phyloP scores from a whole-genome alignment of 92 coral and sea anemone species.

The Meandrina meandrites region DNA sequence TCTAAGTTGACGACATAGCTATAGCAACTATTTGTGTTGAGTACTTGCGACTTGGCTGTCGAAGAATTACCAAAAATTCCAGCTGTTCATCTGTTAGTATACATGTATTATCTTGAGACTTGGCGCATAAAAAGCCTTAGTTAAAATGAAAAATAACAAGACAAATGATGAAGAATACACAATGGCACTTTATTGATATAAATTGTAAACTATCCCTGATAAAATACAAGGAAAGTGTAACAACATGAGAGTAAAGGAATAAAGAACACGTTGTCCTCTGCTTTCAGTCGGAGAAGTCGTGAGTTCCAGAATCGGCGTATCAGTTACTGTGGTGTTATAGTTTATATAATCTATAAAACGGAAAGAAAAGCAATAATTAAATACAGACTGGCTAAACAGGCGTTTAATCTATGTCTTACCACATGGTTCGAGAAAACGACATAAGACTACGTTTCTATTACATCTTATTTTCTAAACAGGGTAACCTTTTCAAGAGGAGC shows the following conservation, averaged over 20 bases:
- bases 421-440: too few species aligned
- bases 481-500: too few species aligned
- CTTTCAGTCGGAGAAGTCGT: not conserved
- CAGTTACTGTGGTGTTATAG: not conserved
- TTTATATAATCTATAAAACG: slow-evolving; percentile 14
- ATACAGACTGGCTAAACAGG: too few species aligned
- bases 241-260: not conserved
- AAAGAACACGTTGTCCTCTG: not conserved
- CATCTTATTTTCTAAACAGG: too few species aligned
- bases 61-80: too few species aligned
- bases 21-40: too few species aligned
- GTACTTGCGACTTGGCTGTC: too few species aligned
- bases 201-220: not conserved
- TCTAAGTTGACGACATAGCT: too few species aligned
- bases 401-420: too few species aligned
- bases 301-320: not conserved
- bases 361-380: not conserved
- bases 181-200: not conserved
- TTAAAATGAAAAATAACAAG: not conserved
- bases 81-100: too few species aligned
- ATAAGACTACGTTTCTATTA: too few species aligned
- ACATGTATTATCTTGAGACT: not conserved
- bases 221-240: not conserved
- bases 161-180: too few species aligned
- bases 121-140: not conserved